A percentile compares a stretch with the other conserved stretches of the same genome.
phyloP scores from a whole-genome alignment of 2,888 invertebrate genomes.

The Phortica okadai region DNA sequence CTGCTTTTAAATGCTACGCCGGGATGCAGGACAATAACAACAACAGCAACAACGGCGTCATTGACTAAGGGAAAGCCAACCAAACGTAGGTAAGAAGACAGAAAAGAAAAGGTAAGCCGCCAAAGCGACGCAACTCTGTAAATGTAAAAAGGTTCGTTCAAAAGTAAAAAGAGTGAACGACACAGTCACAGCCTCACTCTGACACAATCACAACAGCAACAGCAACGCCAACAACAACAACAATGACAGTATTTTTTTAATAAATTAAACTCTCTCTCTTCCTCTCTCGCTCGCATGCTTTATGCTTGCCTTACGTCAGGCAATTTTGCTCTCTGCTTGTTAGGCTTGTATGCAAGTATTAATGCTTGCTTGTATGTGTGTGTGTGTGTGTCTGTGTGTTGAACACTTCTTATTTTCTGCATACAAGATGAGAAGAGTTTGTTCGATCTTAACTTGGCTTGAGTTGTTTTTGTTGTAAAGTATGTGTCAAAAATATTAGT shows the following conservation, averaged over 20 bases:
- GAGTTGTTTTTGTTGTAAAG: too few relatives aligned
- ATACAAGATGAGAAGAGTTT: too few relatives aligned
- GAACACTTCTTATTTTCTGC: too few relatives aligned
- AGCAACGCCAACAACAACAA: background rate
- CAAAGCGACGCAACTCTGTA: background rate
- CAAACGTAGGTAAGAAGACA: conserved; percentile 16
- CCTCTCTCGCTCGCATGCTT: background rate
- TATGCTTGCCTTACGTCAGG: too few relatives aligned
- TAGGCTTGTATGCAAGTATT: too few relatives aligned
- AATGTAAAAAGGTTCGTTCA: background rate
- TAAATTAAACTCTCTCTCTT: too few relatives aligned
- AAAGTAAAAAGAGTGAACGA: background rate
- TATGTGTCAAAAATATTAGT: too few relatives aligned
- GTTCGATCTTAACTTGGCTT: too few relatives aligned
- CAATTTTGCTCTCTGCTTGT: too few relatives aligned
- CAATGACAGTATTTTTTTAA: background rate
- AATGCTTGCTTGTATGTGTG: conserved; percentile 17
- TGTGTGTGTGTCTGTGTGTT: conserved; percentile 23
- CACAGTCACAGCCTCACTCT: background rate
- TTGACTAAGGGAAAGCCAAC: conserved; percentile 47
- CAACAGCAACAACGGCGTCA: background rate
- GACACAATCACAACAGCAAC: background rate
- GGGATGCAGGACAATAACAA: conserved; percentile 17
- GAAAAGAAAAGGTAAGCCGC: background rate
- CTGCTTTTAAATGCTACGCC: background rate